phyloP scores from a whole-genome alignment of 1,140 invertebrate genomes.

The roundworm (Caenorhabditis elegans) region WBcel235 BX284606.5:14767001-14767500 shows the following conservation, averaged over 20 bases:
- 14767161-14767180: neutral
- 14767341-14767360: neutral
- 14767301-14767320: conserved; percentile 69
- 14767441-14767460: neutral
- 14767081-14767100: conserved; percentile 13
- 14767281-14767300: conserved; percentile 71
- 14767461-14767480: conserved; percentile 38
- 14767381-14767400: conserved; percentile 36
- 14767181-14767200: too few relatives aligned
- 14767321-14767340: conserved; percentile 22
- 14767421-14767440: conserved; percentile 6
- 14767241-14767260: conserved; percentile 68
- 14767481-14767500: conserved; percentile 20
- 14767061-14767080: too few relatives aligned
- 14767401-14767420: conserved; percentile 32
- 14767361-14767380: conserved; percentile 31
- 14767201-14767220: neutral
- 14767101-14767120: neutral
- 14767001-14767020: conserved; percentile 49
- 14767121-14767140: neutral
- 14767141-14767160: neutral
- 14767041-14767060: neutral
- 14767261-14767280: conserved; percentile 71
- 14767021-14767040: conserved; percentile 19
- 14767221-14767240: neutral